Percentiles rank a stretch among this genome's conserved stretches.
Conservation (phyloP, 1,140 invertebrate genomes). For the Rhynchophorus ferrugineus region DNA sequence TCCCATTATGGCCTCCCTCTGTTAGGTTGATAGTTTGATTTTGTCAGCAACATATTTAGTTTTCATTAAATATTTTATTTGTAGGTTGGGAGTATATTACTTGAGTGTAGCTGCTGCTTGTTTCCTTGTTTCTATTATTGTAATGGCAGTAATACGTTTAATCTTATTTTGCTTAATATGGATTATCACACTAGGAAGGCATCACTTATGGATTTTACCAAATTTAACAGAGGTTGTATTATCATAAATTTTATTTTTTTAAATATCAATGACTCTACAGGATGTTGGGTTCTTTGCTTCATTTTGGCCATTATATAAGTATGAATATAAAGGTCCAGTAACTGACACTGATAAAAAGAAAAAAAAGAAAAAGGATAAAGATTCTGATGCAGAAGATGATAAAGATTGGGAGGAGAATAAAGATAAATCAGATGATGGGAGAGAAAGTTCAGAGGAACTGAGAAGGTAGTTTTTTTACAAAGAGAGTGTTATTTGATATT, state of each 20-base stretch:
- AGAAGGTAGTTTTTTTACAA: not conserved
- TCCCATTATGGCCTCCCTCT: slow-evolving; percentile 93
- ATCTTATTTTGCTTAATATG: slow-evolving; percentile 91
- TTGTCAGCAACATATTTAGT: too few species aligned
- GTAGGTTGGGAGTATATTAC: slow-evolving; percentile 90
- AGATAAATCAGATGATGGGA: slow-evolving; percentile 20
- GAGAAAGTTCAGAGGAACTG: slow-evolving; percentile 1
- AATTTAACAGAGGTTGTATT: slow-evolving; percentile 89
- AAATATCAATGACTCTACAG: slow-evolving; percentile 1
- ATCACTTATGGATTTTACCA: slow-evolving; percentile 95
- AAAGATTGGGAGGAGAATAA: too few species aligned
- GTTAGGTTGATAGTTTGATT: slow-evolving; percentile 54
- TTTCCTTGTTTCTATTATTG: slow-evolving; percentile 89
- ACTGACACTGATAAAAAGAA: slow-evolving; percentile 47
- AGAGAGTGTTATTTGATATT: not conserved
- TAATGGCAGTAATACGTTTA: slow-evolving; percentile 77
- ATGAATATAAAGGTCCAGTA: slow-evolving; percentile 64
- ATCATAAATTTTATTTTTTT: not conserved
- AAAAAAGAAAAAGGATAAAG: slow-evolving; percentile 74
- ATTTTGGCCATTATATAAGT: slow-evolving; percentile 95
- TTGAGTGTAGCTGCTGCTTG: slow-evolving; percentile 88
- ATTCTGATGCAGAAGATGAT: slow-evolving; percentile 61
- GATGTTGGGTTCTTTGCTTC: slow-evolving; percentile 98
- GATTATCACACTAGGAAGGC: slow-evolving; percentile 78
- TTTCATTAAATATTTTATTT: slow-evolving; percentile 28